phyloP scores from a whole-genome alignment of 1,140 invertebrate genomes.

The Plutomurus gul region DNA sequence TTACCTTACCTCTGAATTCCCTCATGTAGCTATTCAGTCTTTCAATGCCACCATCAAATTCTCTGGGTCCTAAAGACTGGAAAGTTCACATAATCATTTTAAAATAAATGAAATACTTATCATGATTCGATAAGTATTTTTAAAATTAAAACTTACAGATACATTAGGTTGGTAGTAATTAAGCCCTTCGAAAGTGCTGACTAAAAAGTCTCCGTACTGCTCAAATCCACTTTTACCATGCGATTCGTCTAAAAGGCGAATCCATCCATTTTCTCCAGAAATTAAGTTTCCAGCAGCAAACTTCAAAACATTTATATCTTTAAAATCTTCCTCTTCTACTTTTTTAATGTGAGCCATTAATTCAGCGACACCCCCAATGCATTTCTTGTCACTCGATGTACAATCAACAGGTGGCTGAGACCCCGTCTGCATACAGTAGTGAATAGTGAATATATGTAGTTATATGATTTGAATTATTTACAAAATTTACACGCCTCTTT shows the following conservation, averaged over 20 bases:
- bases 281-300: background rate
- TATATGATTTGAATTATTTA: too few species aligned
- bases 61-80: background rate
- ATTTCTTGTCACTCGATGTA: background rate
- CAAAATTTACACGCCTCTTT: too few species aligned
- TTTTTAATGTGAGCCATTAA: background rate
- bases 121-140: background rate
- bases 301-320: background rate
- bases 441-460: too few species aligned
- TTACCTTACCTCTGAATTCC: background rate
- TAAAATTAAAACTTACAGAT: background rate
- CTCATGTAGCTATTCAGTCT: background rate
- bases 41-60: conserved; percentile 2
- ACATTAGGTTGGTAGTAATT: background rate
- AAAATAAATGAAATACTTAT: background rate
- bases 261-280: conserved; percentile 22
- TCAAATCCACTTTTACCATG: background rate
- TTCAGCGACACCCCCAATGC: background rate
- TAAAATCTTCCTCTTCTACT: background rate
- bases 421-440: background rate
- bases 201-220: background rate
- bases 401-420: background rate
- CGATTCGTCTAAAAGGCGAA: background rate
- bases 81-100: background rate
- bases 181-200: background rate